Conservation (phyloP, 2,888 invertebrate genomes). For the Germaria angustata region DNA sequence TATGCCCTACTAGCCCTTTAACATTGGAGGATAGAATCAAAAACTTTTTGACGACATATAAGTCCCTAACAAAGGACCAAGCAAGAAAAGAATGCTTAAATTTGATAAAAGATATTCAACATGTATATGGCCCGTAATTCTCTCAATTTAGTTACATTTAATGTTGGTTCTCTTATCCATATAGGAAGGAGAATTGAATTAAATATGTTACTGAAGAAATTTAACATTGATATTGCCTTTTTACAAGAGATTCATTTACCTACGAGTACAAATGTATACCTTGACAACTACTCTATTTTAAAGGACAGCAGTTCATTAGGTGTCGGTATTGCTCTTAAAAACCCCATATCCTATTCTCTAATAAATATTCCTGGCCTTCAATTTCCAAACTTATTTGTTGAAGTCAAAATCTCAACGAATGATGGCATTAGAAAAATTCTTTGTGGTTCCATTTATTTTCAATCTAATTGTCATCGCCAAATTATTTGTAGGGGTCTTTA, state of each 20-base stretch:
- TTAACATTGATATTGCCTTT: not conserved
- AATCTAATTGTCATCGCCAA: too few species aligned
- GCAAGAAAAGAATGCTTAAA: not conserved
- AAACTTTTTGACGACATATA: not conserved
- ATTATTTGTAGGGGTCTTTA: too few species aligned
- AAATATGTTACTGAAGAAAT: not conserved
- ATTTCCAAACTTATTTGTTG: too few species aligned
- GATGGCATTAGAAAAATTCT: too few species aligned
- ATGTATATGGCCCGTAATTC: not conserved
- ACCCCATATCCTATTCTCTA: too few species aligned
- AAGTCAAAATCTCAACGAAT: too few species aligned
- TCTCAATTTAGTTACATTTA: not conserved
- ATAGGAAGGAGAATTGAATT: not conserved
- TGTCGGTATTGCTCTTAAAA: too few species aligned
- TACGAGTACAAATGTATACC: not conserved
- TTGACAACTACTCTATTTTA: too few species aligned
- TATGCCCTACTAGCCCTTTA: not conserved
- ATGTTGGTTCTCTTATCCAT: not conserved
- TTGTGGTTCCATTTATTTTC: too few species aligned
- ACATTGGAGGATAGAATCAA: not conserved
- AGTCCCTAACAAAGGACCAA: not conserved
- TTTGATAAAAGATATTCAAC: not conserved
- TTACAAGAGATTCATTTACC: not conserved
- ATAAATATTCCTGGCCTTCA: too few species aligned
- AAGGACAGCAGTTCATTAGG: too few species aligned